phyloP scores from a whole-genome alignment of 2,888 invertebrate genomes.

The Tricholauxania praeusta region DNA sequence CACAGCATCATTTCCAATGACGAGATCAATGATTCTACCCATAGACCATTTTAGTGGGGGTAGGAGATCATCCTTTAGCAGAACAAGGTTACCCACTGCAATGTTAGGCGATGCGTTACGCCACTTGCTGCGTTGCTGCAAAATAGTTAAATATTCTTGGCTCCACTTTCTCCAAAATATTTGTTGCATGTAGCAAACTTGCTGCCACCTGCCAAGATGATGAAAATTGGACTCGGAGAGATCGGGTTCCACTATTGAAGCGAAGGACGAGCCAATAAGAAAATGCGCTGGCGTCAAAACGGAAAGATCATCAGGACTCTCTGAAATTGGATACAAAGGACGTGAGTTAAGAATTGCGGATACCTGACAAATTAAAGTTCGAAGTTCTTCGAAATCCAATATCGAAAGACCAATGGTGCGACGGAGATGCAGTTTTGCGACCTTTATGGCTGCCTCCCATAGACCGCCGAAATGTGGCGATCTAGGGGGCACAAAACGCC shows the following conservation, averaged over 20 bases:
- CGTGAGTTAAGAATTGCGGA: conserved; percentile 45
- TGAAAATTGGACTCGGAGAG: too few species aligned
- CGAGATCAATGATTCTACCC: too few species aligned
- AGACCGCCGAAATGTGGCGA: conserved; percentile 44
- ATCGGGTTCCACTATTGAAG: conserved; percentile 26
- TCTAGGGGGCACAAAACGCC: conserved; percentile 43
- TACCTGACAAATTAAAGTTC: conserved; percentile 46
- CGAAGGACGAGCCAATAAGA: conserved; percentile 42
- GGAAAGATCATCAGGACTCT: conserved; percentile 44
- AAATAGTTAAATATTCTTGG: conserved; percentile 34
- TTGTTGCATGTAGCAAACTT: conserved; percentile 42
- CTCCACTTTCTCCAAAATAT: conserved; percentile 44
- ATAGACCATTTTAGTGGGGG: background rate
- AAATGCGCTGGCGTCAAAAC: conserved; percentile 44
- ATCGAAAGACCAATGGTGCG: conserved; percentile 35
- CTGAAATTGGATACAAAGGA: conserved; percentile 45
- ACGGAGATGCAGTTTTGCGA: conserved; percentile 43
- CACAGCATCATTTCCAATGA: too few species aligned
- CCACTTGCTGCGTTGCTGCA: conserved; percentile 45
- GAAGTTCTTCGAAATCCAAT: conserved; percentile 43
- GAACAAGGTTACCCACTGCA: conserved; percentile 19
- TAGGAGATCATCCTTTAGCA: conserved; percentile 11
- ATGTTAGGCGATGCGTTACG: conserved; percentile 30
- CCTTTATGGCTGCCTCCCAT: conserved; percentile 43
- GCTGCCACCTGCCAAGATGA: conserved; percentile 35